Conservation (phyloP, 2,113 vertebrate genomes). For the Lepus americanus region DNA sequence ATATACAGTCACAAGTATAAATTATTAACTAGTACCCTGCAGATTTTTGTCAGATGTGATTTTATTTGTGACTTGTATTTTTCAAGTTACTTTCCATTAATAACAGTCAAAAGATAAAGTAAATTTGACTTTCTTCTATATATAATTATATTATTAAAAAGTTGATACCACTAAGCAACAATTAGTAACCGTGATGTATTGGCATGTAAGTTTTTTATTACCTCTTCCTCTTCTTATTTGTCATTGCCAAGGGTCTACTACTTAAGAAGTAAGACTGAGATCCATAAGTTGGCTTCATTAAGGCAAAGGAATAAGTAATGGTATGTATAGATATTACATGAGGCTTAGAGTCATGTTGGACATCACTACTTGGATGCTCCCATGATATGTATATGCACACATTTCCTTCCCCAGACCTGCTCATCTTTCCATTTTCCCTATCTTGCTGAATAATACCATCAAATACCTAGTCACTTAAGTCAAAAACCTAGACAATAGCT, state of each 20-base stretch:
- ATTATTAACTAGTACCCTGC: background rate
- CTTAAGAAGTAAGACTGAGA: background rate
- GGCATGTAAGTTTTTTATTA: background rate
- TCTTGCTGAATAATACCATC: background rate
- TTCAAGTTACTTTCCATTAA: background rate
- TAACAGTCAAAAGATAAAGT: background rate
- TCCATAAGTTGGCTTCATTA: background rate
- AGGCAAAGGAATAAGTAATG: background rate
- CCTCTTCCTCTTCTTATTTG: background rate
- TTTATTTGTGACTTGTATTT: conserved; percentile 41
- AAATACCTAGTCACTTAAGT: background rate
- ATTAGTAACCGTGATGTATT: background rate
- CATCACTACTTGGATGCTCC: background rate
- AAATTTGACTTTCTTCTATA: background rate
- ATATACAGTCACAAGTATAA: background rate
- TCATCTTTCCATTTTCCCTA: background rate
- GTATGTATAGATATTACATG: background rate
- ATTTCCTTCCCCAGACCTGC: background rate
- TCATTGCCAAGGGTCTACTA: background rate
- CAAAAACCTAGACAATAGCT: background rate
- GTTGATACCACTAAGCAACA: background rate
- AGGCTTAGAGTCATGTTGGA: background rate
- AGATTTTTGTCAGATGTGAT: background rate
- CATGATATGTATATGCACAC: background rate
- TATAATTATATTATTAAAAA: background rate